Evolutionary conservation across 92 coral and sea anemone genomes (phyloP).

Genomic region (Nematostella vectensis): DNA sequence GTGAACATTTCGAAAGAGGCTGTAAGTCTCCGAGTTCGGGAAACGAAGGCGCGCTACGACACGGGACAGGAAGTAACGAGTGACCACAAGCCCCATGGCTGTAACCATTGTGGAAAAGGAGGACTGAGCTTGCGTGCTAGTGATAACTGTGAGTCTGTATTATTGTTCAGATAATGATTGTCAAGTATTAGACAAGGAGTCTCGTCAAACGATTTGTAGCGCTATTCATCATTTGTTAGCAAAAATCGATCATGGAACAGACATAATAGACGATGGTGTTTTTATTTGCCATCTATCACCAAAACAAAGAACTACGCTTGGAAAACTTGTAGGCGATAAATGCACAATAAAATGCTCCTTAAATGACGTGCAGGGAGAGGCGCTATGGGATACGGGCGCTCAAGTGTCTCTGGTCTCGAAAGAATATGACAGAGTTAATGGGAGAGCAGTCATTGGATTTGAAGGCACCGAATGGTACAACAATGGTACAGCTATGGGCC

Average conservation of each 20-base stretch:
- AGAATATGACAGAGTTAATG: slow-evolving; percentile 25
- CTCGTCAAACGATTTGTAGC: slow-evolving; percentile 29
- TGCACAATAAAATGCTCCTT: slow-evolving; percentile 31
- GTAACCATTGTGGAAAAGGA: slow-evolving; percentile 25
- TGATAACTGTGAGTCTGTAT: slow-evolving; percentile 16
- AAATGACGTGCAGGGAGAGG: slow-evolving; percentile 19
- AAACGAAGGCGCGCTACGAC: slow-evolving; percentile 47
- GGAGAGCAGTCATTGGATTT: slow-evolving; percentile 19
- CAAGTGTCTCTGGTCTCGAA: slow-evolving; percentile 51
- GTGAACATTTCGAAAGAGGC: slow-evolving; percentile 41
- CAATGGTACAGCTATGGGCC: slow-evolving; percentile 38
- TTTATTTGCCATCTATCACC: slow-evolving; percentile 66
- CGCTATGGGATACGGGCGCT: slow-evolving; percentile 54
- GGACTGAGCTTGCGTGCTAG: slow-evolving; percentile 7
- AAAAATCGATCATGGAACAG: slow-evolving; percentile 10
- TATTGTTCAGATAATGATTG: slow-evolving; percentile 28
- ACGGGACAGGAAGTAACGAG: slow-evolving; percentile 61
- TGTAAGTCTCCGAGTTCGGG: slow-evolving; percentile 29
- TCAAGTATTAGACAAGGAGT: slow-evolving; percentile 17
- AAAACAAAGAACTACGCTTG: slow-evolving; percentile 40
- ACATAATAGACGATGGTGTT: slow-evolving; percentile 16
- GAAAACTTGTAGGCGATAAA: slow-evolving; percentile 48
- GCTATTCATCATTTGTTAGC: slow-evolving; percentile 22
- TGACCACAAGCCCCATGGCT: slow-evolving; percentile 30
- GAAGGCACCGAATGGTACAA: slow-evolving; percentile 39